Percentiles rank a stretch among this genome's conserved stretches.
Evolutionary conservation across 92 coral and sea anemone genomes (phyloP).

Genomic region (Pocillopora meandrina): DNA sequence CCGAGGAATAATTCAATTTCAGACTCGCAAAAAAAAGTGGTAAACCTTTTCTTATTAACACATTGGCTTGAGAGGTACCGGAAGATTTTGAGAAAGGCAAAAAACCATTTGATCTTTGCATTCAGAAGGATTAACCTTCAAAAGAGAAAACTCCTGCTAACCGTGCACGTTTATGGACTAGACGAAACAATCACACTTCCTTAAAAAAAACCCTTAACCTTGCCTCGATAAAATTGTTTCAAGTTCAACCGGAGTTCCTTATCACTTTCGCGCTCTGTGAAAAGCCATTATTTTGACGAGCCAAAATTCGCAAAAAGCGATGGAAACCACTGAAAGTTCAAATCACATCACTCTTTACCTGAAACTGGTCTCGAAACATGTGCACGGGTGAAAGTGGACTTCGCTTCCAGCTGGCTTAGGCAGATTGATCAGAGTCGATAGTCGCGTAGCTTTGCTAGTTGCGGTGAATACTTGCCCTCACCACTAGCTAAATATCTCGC

Average conservation of each 20-base stretch:
- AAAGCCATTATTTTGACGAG: not conserved
- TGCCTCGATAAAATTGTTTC: not conserved
- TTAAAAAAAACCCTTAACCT: not conserved
- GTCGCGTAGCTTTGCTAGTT: slow-evolving; percentile 27
- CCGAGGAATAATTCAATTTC: not conserved
- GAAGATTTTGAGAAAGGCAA: slow-evolving; percentile 15
- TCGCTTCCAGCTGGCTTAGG: slow-evolving; percentile 12
- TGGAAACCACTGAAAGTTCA: slow-evolving; percentile 5
- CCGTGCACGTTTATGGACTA: not conserved
- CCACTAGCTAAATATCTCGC: slow-evolving; percentile 37
- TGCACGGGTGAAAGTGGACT: slow-evolving; percentile 14
- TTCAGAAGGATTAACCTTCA: slow-evolving; percentile 25
- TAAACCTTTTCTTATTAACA: slow-evolving; percentile 27
- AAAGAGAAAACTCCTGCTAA: not conserved
- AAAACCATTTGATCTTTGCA: slow-evolving; percentile 46
- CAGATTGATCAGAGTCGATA: slow-evolving; percentile 23
- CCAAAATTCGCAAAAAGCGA: slow-evolving; percentile 14
- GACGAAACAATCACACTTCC: not conserved
- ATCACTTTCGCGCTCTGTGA: not conserved
- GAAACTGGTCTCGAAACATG: slow-evolving; percentile 55
- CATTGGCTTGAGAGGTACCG: slow-evolving; percentile 18
- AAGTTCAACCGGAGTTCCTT: slow-evolving; percentile 7
- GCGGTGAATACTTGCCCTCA: slow-evolving; percentile 44
- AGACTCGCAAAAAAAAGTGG: not conserved
- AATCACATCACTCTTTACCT: slow-evolving; percentile 44